Base-by-base conservation (phyloP, 2,888 invertebrate species). In the Cantharis nigra region DNA sequence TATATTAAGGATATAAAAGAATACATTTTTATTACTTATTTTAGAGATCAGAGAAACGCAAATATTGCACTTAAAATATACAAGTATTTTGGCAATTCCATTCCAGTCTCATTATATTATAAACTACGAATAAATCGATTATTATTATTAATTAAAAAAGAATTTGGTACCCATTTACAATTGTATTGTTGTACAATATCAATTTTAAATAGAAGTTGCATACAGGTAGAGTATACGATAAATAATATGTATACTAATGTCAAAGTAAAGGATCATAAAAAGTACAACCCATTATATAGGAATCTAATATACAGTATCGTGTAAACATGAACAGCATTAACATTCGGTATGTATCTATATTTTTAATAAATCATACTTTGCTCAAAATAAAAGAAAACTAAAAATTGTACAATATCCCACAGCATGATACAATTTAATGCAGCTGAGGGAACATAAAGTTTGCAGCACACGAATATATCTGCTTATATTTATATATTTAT, bases 401-500 rank as follows among this genome's bases (percentile, higher is more conserved):
- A 81, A 84, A 83, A 83, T 82, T 82, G 82, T 78, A 82, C 80
- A 80, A 78, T 81, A 80, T 82, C 82, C 83, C 82, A 84, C 81
- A 82, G 83, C 82, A 81, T 76, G 82, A 85, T 85, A 85, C 86
- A 86, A 87, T 87, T 87, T 87, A 87, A 85, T 86, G 85, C 84
- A 83, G 83, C 86, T 80, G 79, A 76, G 86, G 84, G 85, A 81
- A 85, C 86, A 86, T 87, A 87, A 87, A 87, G 82, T 85, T 84
- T 82, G 82, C 83, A 84, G 82, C 83, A 83, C 86, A 86, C 86
- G 86, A 86, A 87, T 86, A 85, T 86, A 85, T 85, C 85, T 85
- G 85, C 84, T 83, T 84, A 86, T 86, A 86, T 86, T 86, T 85
- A 86, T 86, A 87, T 87, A 87, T 87, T 87, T 87, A 87, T 86